A percentile compares a stretch with the other conserved stretches of the same genome.
Conservation (phyloP, 2,113 vertebrate species). For the Amblyopsis rosae region DNA sequence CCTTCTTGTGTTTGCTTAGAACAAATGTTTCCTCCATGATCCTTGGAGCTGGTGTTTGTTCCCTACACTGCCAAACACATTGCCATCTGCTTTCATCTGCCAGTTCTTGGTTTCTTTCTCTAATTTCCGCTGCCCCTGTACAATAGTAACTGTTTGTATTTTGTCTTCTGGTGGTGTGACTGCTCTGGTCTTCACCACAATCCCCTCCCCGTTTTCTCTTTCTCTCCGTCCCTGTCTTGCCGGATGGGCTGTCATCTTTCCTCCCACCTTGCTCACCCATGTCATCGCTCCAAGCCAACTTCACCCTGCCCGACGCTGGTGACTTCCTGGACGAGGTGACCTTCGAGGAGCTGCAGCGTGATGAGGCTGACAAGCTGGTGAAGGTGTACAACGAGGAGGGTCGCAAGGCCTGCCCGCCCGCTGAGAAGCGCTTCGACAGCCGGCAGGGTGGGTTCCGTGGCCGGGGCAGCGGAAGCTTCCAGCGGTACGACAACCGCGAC, state of each 20-base stretch:
- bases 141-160: slow-evolving; percentile 61
- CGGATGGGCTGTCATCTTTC: slow-evolving; percentile 51
- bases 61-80: slow-evolving; percentile 42
- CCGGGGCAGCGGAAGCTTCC: slow-evolving; percentile 75
- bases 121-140: slow-evolving; percentile 33
- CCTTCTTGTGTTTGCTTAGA: slow-evolving; percentile 58
- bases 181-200: slow-evolving; percentile 69
- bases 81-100: slow-evolving; percentile 50
- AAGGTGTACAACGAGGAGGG: slow-evolving; percentile 91
- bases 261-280: slow-evolving; percentile 55
- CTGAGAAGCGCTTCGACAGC: slow-evolving; percentile 89
- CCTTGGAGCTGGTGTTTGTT: slow-evolving; percentile 68
- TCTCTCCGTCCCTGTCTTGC: slow-evolving; percentile 35
- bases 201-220: slow-evolving; percentile 25
- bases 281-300: slow-evolving; percentile 81
- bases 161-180: slow-evolving; percentile 76
- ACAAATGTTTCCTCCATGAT: slow-evolving; percentile 71
- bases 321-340: slow-evolving; percentile 88
- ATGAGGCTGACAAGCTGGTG: slow-evolving; percentile 84
- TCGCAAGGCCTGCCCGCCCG: slow-evolving; percentile 84
- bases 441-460: slow-evolving; percentile 78
- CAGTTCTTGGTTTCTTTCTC: slow-evolving; percentile 55
- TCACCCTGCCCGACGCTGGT: slow-evolving; percentile 82
- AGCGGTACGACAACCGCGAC: slow-evolving; percentile 85
- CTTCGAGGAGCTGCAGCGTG: slow-evolving; percentile 81